Evolutionary conservation across 2,113 vertebrate species (phyloP), one percentile per base, ranked within the genome.

Genomic region (Thymallus thymallus): DNA sequence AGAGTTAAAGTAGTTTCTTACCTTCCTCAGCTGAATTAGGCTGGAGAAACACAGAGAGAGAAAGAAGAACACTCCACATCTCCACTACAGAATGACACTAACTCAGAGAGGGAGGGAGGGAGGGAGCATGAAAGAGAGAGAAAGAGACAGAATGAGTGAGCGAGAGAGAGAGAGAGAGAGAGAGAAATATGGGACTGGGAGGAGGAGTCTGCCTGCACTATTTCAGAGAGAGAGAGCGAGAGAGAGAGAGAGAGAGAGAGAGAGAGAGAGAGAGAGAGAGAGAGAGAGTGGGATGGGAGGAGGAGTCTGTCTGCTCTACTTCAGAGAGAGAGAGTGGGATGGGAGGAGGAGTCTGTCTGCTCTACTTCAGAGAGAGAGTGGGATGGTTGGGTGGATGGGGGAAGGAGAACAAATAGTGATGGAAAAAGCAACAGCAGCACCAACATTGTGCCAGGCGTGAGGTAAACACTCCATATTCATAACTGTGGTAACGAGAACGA

Each of bases 31-130:
- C 92, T 87, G 88, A 91, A 86, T 88, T 86, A 20, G 89, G 82
- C 90, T 92, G 92, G 81, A 93, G 77, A 83, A 88, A 89, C 79
- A 93, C 80, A 86, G 84, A 91, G 84, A 93, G 89, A 81, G 75
- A 90, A 82, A 93, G 82, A 87, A 92, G 82, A 82, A 93, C 84
- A 87, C 89, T 92, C 92, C 91, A 93, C 93, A 93, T 93, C 86
- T 91, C 92, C 89, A 92, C 90, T 81, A 86, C 83, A 86, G 88
- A 89, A 86, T 86, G 84, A 89, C 90, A 91, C 89, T 88, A 88
- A 92, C 88, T 88, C 81, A 83, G 71, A 86, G 86, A 85, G 86
- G 45, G 68, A 74, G 73, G n/a, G 85, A 88, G 90, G 56, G 72
- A 56, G 65, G 48, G 62, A 46, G 74, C 35, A 68, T 71, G 72